Base-by-base conservation (phyloP, 2,797 vertebrate species). In the Sebastolobus alascanus region DNA sequence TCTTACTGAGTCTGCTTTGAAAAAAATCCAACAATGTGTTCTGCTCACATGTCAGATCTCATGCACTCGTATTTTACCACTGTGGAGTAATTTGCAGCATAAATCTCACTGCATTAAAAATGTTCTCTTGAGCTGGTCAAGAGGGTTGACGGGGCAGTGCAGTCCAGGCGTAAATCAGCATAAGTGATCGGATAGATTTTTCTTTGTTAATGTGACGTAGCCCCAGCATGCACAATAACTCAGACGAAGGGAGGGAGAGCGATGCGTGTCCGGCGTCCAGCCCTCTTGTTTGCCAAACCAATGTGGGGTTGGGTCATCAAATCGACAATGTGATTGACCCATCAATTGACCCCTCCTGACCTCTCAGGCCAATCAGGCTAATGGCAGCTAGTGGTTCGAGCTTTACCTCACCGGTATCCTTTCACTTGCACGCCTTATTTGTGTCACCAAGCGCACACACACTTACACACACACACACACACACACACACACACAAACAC, bases 311-410 rank as follows among this genome's bases (percentile, higher is more conserved):
- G 80, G 92, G 92, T 95, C 92, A 90, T 87, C 92, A 88, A 87
- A 96, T 96, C 91, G 94, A 96, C 95, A 92, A 88, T 85, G 90
- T 88, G 92, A 94, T 91, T 95, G 93, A 95, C 95, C 94, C 77
- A 87, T 93, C 94, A 93, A 93, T 95, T 95, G 94, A 95, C 95
- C 95, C 84, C 59, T 65, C 71, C 82, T 94, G 94, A 95, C 94
- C 94, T 87, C 89, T 92, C 86, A 46, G 93, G 92, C 91, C 95
- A 96, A 96, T 96, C 94, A 95, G 89, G 84, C 94, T 96, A 96
- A 96, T 96, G 95, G 95, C 40, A 72, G 83, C 89, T 52, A 50
- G 80, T 83, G 79, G 88, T 71, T 84, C 2, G 6, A 83, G 86
- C 85, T 80, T 88, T 79, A 73, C 85, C 85, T 84, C 75, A 63